phyloP scores from a whole-genome alignment of 2,113 vertebrate genomes.

The Myrmophylax atrothorax region DNA sequence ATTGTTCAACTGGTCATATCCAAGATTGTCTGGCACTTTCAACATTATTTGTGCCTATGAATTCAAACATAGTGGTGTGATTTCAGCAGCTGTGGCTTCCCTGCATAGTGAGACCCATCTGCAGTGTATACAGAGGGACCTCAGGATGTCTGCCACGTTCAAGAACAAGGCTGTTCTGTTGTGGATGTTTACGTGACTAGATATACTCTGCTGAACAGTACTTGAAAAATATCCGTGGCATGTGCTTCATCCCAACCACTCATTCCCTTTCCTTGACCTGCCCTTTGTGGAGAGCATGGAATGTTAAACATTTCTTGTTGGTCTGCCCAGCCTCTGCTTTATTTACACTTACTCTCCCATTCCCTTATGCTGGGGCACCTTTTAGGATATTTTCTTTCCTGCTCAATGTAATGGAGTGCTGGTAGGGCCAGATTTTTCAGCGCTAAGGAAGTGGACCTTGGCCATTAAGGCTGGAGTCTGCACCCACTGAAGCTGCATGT shows the following conservation, averaged over 20 bases:
- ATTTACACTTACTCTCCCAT: conserved; percentile 71
- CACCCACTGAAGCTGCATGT: neutral
- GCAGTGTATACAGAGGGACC: conserved; percentile 24
- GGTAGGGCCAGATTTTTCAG: neutral
- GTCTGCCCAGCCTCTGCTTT: conserved; percentile 73
- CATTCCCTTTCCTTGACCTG: conserved; percentile 80
- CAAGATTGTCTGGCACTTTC: conserved; percentile 17
- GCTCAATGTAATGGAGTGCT: neutral
- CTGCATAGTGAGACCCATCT: conserved; percentile 20
- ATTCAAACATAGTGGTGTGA: conserved; percentile 33
- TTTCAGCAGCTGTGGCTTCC: conserved; percentile 53
- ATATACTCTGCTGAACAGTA: conserved; percentile 55
- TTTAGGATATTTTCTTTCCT: conserved; percentile 54
- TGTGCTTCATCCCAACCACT: conserved; percentile 76
- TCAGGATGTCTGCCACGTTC: conserved; percentile 43
- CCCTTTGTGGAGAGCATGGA: conserved; percentile 81
- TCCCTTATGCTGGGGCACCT: conserved; percentile 57
- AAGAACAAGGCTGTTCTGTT: conserved; percentile 52
- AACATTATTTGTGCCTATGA: neutral
- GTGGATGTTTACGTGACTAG: conserved; percentile 69
- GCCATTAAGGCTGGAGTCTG: neutral
- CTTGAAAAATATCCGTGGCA: conserved; percentile 83
- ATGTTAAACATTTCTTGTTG: conserved; percentile 81
- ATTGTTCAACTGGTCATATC: neutral
- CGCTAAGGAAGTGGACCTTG: neutral